These are phyloP conservation scores for Strigamia transsilvanica DNA, from an alignment of 2,888 invertebrate genomes.

Conservation along the genomic window DNA sequence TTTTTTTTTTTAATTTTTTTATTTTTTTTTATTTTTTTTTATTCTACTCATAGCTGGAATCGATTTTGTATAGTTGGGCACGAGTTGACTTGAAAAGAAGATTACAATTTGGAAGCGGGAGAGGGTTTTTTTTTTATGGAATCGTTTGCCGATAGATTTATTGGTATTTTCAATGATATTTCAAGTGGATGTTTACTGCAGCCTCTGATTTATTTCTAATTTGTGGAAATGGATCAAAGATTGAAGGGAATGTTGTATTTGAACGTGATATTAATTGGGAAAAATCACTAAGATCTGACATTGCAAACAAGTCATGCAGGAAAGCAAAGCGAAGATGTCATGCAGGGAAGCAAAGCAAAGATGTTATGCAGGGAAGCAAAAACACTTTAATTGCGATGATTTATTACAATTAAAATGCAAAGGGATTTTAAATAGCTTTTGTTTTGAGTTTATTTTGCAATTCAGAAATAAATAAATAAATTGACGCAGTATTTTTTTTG, in stretches of 20 bases:
- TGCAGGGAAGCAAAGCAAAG: no score
- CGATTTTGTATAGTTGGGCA: neutral
- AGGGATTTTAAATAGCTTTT: no score
- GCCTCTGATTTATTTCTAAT: neutral
- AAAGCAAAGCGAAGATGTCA: no score
- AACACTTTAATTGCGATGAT: no score
- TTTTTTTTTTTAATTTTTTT: neutral
- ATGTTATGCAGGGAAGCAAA: no score
- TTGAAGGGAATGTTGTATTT: no score
- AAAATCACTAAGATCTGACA: no score
- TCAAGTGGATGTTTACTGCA: neutral
- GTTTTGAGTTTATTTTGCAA: no score
- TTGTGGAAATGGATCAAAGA: no score
- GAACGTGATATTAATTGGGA: no score
- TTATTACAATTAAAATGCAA: no score
- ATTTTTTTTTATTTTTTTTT: neutral
- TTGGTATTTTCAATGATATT: neutral
- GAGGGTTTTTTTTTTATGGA: neutral
- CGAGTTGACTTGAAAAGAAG: neutral
- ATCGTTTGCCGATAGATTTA: slow-evolving; percentile 17
- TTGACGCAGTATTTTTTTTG: neutral
- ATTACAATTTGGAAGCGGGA: slow-evolving; percentile 4
- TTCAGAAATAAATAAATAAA: neutral
- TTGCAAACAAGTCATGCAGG: no score
- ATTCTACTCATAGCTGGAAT: neutral